Conservation (phyloP, 1,140 invertebrate genomes). For the Danaus melanippus region DNA sequence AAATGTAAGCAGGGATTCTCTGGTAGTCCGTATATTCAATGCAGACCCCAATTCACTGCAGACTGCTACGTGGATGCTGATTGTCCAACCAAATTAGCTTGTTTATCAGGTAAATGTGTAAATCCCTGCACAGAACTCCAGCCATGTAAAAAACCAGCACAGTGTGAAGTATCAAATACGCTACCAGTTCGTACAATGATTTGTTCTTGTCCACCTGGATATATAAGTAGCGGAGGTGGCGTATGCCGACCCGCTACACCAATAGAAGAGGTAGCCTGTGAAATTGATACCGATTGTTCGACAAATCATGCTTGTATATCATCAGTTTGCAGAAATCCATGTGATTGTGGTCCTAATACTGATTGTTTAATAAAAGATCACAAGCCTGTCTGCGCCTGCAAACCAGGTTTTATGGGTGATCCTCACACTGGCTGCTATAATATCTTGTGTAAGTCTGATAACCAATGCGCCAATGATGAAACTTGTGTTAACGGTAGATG, state of each 20-base stretch:
- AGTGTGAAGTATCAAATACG: conserved; percentile 85
- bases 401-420: conserved; percentile 85
- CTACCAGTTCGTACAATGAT: conserved; percentile 89
- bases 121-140: conserved; percentile 85
- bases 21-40: conserved; percentile 88
- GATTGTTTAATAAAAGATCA: conserved; percentile 86
- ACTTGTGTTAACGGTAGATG: conserved; percentile 85
- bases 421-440: conserved; percentile 82
- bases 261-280: conserved; percentile 78
- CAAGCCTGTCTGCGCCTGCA: conserved; percentile 88
- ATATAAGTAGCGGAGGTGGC: conserved; percentile 86
- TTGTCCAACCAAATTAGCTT: conserved; percentile 85
- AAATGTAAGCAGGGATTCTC: conserved; percentile 80
- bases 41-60: conserved; percentile 78
- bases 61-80: conserved; percentile 87
- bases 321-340: conserved; percentile 85
- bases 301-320: conserved; percentile 84
- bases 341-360: conserved; percentile 85
- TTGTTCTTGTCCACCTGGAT: conserved; percentile 90
- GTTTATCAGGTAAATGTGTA: conserved; percentile 85
- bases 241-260: conserved; percentile 81
- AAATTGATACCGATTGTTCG: conserved; percentile 82
- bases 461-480: conserved; percentile 83
- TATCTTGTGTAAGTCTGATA: conserved; percentile 81
- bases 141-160: conserved; percentile 85